These are phyloP conservation scores for Umimayanthus chanpuru DNA, from an alignment of 92 coral and sea anemone species.

Conservation along the genomic window DNA sequence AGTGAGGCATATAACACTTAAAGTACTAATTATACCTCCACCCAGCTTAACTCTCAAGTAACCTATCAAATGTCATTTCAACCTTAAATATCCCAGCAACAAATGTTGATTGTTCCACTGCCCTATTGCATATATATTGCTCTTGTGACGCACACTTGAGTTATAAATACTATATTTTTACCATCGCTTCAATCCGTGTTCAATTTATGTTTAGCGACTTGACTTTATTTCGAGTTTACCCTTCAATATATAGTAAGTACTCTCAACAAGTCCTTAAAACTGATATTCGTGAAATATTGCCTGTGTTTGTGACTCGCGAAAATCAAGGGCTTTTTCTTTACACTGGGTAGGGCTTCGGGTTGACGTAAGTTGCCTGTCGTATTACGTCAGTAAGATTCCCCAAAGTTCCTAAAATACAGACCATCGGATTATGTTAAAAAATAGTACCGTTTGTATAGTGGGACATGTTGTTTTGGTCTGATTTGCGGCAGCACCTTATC, in stretches of 20 bases:
- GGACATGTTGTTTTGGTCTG: too few relatives aligned
- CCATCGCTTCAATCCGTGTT: neutral
- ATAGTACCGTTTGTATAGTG: neutral
- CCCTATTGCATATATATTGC: too few relatives aligned
- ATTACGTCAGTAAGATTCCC: neutral
- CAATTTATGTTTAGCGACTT: too few relatives aligned
- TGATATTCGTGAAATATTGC: neutral
- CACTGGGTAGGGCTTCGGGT: neutral
- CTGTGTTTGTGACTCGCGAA: neutral
- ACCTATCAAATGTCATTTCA: neutral
- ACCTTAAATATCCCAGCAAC: too few relatives aligned
- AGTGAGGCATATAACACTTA: neutral
- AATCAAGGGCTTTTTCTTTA: neutral
- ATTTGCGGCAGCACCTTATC: too few relatives aligned
- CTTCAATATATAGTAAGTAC: too few relatives aligned
- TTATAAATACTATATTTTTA: neutral
- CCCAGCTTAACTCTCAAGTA: neutral
- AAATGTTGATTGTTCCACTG: neutral
- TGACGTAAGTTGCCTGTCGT: neutral
- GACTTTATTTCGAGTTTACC: too few relatives aligned
- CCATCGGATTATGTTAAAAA: neutral
- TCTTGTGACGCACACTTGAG: neutral
- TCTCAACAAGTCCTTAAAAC: neutral
- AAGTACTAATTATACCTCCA: neutral
- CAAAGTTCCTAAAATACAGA: neutral